Conservation (phyloP, 53 echinoderm and acorn worm species). For the Apostichopus leukothele region DNA sequence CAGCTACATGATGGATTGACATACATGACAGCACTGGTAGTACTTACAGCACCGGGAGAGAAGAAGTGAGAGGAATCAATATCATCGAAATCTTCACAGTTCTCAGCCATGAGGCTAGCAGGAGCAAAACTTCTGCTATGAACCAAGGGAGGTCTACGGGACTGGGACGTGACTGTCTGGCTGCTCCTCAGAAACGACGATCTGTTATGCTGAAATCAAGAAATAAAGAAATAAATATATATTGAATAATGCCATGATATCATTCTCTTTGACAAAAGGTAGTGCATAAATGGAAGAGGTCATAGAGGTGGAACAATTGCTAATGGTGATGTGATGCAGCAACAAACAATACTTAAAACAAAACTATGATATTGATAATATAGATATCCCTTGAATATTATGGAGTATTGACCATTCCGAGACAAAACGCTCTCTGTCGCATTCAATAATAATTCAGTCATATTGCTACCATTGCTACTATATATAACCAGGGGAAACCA, state of each 20-base stretch:
- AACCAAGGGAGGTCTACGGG: constrained; percentile 67
- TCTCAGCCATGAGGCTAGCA: constrained; percentile 76
- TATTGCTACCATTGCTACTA: no score
- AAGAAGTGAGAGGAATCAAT: constrained; percentile 80
- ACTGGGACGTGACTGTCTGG: background rate
- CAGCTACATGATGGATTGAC: background rate
- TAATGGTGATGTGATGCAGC: no score
- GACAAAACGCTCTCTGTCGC: no score
- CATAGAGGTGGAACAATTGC: background rate
- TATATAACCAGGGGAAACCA: no score
- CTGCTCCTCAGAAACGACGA: constrained; percentile 34
- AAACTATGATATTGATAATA: no score
- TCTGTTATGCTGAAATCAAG: constrained; percentile 1
- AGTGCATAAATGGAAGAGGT: background rate
- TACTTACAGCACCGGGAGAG: constrained; percentile 91
- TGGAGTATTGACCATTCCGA: no score
- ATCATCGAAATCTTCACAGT: constrained; percentile 71
- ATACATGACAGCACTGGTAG: background rate
- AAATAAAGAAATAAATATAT: background rate
- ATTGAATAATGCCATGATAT: background rate
- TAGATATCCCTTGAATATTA: no score
- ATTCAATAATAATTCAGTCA: no score
- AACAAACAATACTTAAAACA: no score
- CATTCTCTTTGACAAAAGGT: background rate
- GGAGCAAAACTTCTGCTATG: constrained; percentile 97